Percentiles rank a stretch among this genome's conserved stretches.
phyloP scores from a whole-genome alignment of 2,113 vertebrate genomes.

The Daboia siamensis region DNA sequence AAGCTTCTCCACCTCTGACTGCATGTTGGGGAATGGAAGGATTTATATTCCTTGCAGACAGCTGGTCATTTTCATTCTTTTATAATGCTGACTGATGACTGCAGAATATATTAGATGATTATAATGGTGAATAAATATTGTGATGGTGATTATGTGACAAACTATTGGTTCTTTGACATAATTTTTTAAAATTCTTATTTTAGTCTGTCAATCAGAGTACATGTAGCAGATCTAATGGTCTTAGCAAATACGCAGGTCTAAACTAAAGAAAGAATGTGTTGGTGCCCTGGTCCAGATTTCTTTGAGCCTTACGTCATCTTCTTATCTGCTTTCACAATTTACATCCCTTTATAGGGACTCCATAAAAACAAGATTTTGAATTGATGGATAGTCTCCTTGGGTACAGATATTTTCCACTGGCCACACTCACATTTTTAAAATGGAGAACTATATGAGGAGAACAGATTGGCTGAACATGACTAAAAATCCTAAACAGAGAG shows the following conservation, averaged over 20 bases:
- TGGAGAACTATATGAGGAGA: background rate
- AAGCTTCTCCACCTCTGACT: no score
- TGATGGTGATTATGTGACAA: background rate
- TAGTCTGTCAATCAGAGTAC: background rate
- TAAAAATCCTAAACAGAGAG: background rate
- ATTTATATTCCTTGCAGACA: no score
- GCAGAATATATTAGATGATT: background rate
- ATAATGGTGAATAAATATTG: background rate
- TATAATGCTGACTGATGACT: background rate
- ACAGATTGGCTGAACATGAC: background rate
- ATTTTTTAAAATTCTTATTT: background rate
- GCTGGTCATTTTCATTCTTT: no score
- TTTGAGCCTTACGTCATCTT: background rate
- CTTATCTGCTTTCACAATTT: background rate
- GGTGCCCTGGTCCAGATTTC: background rate
- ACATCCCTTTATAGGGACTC: background rate
- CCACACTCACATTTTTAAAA: background rate
- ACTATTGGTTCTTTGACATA: background rate
- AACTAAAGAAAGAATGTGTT: background rate
- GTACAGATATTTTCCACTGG: background rate
- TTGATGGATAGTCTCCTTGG: background rate
- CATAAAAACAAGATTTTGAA: background rate
- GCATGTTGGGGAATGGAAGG: no score
- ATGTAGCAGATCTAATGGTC: background rate
- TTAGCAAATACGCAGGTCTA: background rate